Percentiles rank a stretch among this genome's conserved stretches.
phyloP scores from a whole-genome alignment of 1,140 invertebrate species.

The Galleria mellonella region DNA sequence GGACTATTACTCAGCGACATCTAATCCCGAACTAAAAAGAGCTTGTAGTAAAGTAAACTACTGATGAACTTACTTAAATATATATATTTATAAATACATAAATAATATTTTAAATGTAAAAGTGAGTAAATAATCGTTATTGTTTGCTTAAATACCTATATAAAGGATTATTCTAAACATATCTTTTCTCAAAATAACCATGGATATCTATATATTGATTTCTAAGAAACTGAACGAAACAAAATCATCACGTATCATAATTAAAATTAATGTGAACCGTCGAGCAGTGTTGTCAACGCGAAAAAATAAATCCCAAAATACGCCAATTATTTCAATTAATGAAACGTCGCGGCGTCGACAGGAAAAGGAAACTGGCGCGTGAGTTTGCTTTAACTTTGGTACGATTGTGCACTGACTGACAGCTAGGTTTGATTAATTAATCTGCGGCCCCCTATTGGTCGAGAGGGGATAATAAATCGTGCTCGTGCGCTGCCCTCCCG shows the following conservation, averaged over 20 bases:
- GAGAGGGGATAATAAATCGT: conserved; percentile 67
- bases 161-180: too few species aligned
- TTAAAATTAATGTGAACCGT: conserved; percentile 13
- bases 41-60: too few species aligned
- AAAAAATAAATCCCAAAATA: conserved; percentile 48
- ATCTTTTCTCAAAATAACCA: neutral
- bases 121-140: too few species aligned
- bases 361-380: conserved; percentile 55
- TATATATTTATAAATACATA: too few species aligned
- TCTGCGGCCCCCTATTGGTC: conserved; percentile 39
- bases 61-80: too few species aligned
- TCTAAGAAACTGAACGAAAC: neutral
- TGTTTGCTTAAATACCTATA: too few species aligned
- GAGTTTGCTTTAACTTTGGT: conserved; percentile 44
- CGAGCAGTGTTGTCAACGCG: conserved; percentile 44
- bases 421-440: conserved; percentile 70
- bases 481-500: conserved; percentile 53
- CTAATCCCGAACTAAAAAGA: too few species aligned
- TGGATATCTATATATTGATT: neutral
- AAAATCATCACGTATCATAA: conserved; percentile 9
- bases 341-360: conserved; percentile 55
- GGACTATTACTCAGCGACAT: too few species aligned
- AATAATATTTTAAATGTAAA: too few species aligned
- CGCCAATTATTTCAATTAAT: conserved; percentile 71
- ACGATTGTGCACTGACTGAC: conserved; percentile 63